Conservation (phyloP, 2,113 vertebrate genomes). For the Butorides virescens region DNA sequence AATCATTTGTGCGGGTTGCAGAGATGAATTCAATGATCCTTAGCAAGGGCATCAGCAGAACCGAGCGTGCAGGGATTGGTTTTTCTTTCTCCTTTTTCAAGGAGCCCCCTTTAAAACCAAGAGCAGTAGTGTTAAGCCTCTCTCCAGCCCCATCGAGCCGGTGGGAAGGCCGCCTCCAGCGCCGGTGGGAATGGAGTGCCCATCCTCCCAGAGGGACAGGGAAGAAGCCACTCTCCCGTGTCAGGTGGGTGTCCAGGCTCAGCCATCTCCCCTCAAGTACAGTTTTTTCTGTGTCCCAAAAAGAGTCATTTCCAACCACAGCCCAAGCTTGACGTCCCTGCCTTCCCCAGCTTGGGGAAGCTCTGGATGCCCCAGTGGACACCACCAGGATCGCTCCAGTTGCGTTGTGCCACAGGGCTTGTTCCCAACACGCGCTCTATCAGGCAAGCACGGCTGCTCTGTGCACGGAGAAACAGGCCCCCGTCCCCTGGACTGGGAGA, state of each 20-base stretch:
- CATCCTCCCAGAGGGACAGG: neutral
- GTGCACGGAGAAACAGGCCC: no score
- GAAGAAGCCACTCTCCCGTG: neutral
- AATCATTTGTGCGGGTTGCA: neutral
- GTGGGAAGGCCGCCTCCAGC: neutral
- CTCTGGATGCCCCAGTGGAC: neutral
- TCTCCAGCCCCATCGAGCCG: neutral
- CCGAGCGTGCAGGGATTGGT: accelerated
- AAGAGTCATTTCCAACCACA: neutral
- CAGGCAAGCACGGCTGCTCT: accelerated
- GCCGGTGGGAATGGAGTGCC: neutral
- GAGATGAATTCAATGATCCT: neutral
- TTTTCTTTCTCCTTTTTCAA: neutral
- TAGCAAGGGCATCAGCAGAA: neutral
- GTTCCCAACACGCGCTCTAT: neutral
- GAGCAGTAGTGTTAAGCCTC: no score
- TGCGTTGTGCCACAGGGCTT: neutral
- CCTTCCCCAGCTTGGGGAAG: neutral
- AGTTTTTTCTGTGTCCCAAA: no score
- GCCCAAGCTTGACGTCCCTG: neutral
- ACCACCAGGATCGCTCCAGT: neutral
- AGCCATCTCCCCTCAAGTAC: neutral
- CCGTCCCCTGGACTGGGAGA: no score
- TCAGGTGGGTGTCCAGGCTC: neutral
- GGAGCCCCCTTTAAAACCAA: neutral